Evolutionary conservation across 1,140 invertebrate genomes (phyloP).

Genomic region (Pogonognathellus flavescens): DNA sequence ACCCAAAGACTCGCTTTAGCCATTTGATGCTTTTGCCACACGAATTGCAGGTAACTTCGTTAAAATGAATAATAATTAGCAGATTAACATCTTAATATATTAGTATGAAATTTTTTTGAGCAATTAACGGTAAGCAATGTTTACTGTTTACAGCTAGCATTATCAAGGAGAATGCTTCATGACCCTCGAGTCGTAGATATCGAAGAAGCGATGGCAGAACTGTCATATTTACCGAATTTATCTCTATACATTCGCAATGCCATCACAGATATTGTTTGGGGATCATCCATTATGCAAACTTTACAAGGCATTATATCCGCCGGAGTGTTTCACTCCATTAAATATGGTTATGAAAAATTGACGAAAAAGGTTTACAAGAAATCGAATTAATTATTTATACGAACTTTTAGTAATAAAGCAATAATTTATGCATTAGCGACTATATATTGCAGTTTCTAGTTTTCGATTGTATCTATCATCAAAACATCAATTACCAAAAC

Average conservation of each 20-base stretch:
- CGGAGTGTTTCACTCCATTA: slow-evolving; percentile 57
- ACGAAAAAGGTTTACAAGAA: slow-evolving; percentile 53
- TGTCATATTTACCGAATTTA: slow-evolving; percentile 52
- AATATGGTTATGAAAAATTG: slow-evolving; percentile 68
- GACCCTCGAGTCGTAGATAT: slow-evolving; percentile 59
- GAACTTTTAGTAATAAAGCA: too few species aligned
- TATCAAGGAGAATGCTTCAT: slow-evolving; percentile 19
- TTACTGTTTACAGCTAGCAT: slow-evolving; percentile 15
- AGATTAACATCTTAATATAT: background rate
- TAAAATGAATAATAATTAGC: background rate
- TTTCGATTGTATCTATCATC: too few species aligned
- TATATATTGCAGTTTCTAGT: too few species aligned
- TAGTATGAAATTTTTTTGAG: too few species aligned
- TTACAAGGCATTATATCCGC: slow-evolving; percentile 61
- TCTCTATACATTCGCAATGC: slow-evolving; percentile 45
- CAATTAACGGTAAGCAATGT: too few species aligned
- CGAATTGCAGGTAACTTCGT: slow-evolving; percentile 52
- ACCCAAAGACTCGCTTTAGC: slow-evolving; percentile 38
- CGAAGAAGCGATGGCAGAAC: slow-evolving; percentile 69
- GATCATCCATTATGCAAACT: slow-evolving; percentile 61
- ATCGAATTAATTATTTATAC: too few species aligned
- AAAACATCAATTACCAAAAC: too few species aligned
- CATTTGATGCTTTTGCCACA: slow-evolving; percentile 57
- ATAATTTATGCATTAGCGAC: too few species aligned
- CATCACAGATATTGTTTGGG: slow-evolving; percentile 55